Evolutionary conservation across 1,140 invertebrate species (phyloP).

Genomic region (Trachymyrmex septentrionalis): DNA sequence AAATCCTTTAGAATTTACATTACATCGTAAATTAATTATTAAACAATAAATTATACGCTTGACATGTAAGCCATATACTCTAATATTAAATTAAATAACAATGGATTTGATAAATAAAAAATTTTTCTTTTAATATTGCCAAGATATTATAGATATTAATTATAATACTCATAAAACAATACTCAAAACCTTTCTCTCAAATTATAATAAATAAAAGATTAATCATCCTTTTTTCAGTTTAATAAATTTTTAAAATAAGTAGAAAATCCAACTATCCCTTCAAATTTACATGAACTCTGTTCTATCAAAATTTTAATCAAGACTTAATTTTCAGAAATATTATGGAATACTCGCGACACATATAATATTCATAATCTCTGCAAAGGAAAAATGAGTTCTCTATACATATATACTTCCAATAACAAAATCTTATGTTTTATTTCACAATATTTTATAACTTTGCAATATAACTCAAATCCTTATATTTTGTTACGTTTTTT

Average conservation of each 20-base stretch:
- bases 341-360: too few species aligned
- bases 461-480: too few species aligned
- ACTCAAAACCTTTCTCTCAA: neutral
- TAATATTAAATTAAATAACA: constrained; percentile 18
- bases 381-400: too few species aligned
- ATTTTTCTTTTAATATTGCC: neutral
- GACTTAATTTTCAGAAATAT: too few species aligned
- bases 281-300: neutral
- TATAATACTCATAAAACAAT: too few species aligned
- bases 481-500: too few species aligned
- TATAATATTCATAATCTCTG: too few species aligned
- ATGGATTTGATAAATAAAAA: neutral
- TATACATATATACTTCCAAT: too few species aligned
- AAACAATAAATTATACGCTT: neutral
- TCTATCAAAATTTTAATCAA: neutral
- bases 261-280: neutral
- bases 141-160: neutral
- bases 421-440: too few species aligned
- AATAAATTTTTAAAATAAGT: neutral
- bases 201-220: neutral
- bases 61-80: neutral
- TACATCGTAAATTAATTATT: neutral
- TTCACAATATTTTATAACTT: too few species aligned
- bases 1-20: neutral
- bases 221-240: neutral